A percentile compares a stretch with the other conserved stretches of the same genome.
These are phyloP conservation scores for Tricholauxania praeusta DNA, from an alignment of 2,888 invertebrate species.

Conservation along the genomic window DNA sequence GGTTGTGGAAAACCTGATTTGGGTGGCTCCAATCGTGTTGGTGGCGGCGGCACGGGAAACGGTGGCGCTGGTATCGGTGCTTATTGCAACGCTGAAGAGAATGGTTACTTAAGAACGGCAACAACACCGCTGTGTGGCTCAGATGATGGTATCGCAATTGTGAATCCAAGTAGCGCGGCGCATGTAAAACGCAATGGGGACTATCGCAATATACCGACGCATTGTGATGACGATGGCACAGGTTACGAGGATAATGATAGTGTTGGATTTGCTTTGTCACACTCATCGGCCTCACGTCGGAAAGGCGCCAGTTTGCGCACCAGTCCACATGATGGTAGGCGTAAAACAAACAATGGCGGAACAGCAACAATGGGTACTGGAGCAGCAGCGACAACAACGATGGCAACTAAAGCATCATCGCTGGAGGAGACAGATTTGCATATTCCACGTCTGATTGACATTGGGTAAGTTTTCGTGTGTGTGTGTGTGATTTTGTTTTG, in stretches of 20 bases:
- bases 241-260: conserved; percentile 72
- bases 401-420: conserved; percentile 44
- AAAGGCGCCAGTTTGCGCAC: conserved; percentile 52
- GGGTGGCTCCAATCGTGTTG: conserved; percentile 31
- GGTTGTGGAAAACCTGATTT: conserved; percentile 25
- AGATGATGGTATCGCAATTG: conserved; percentile 62
- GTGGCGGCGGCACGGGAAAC: conserved; percentile 19
- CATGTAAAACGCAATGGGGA: conserved; percentile 74
- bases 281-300: conserved; percentile 56
- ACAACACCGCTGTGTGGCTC: conserved; percentile 57
- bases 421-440: conserved; percentile 73
- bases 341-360: conserved; percentile 28
- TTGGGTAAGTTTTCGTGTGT: conserved; percentile 69
- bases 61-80: conserved; percentile 43
- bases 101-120: conserved; percentile 59
- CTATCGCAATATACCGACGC: conserved; percentile 78
- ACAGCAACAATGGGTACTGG: conserved; percentile 43
- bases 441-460: conserved; percentile 74
- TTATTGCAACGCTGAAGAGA: conserved; percentile 53
- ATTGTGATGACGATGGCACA: conserved; percentile 72
- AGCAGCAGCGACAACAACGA: conserved; percentile 39
- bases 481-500: conserved; percentile 3
- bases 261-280: conserved; percentile 37
- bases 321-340: conserved; percentile 52
- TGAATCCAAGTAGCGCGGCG: conserved; percentile 64